Evolutionary conservation across 1,140 invertebrate species (phyloP), one percentile per base, ranked within the genome.

Genomic region (Drosophila bocki): DNA sequence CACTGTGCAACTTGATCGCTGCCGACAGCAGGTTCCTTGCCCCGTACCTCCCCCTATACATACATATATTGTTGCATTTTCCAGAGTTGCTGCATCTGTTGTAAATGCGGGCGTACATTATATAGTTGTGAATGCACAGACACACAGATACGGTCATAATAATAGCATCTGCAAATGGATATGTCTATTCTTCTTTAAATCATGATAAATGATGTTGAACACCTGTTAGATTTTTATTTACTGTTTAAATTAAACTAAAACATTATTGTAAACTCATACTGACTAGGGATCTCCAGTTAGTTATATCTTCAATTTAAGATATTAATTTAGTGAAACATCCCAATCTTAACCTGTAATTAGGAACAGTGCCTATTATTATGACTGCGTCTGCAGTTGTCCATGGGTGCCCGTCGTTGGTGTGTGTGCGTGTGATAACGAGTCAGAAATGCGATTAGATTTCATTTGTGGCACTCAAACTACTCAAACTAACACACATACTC

Each of bases 381-480:
- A 5, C 22, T 57, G 22, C 11, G 53, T 17, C 45, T 74, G 58
- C 50, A 48, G 35, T 35, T 48, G 47, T 50, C 45, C 45, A 32
- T 53, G 53, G 57, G 53, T 63, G 77, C 39, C 42, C 39, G 45
- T 44, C 37, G 22, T 12, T 60, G 47, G 9, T 37, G 17, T 79
- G 70, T 67, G 72, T 75, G 72, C 41, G 54, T 81, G 56, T 82
- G 80, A 82, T 82, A 82, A 82, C 80, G 51, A 83, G 63, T 65
- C 80, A 62, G 62, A 76, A 87, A 74, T 75, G 74, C 54, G 84
- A 87, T 87, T 87, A 87, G 84, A 87, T 87, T 87, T 84, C 78
- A 84, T 80, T 78, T 76, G 77, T 67, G 81, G 48, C 81, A 68
- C 62, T 71, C 57, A 63, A 61, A 67, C 63, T 59, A 57, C 50